Percentiles rank a stretch among this genome's conserved stretches.
phyloP scores from a whole-genome alignment of 1,140 invertebrate genomes.

The Zaprionus camerounensis region DNA sequence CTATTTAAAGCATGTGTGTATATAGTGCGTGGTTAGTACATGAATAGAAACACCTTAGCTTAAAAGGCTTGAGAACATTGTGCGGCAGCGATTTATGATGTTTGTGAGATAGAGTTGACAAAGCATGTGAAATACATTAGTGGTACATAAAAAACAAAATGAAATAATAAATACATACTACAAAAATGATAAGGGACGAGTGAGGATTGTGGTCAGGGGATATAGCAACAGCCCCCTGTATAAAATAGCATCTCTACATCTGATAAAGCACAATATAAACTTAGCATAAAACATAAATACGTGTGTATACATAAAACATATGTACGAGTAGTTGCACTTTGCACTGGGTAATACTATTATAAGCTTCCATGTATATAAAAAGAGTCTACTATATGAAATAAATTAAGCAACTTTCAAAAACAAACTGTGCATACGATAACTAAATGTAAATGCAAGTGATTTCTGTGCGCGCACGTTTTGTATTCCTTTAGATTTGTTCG shows the following conservation, averaged over 20 bases:
- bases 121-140: slow-evolving; percentile 9
- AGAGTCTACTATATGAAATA: slow-evolving; percentile 32
- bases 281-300: slow-evolving; percentile 51
- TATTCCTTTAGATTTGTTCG: slow-evolving; percentile 24
- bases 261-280: slow-evolving; percentile 52
- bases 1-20: slow-evolving; percentile 33
- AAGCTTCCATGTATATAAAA: slow-evolving; percentile 46
- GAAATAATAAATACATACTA: slow-evolving; percentile 55
- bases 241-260: slow-evolving; percentile 43
- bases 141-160: slow-evolving; percentile 21
- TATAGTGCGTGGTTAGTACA: slow-evolving; percentile 35
- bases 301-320: slow-evolving; percentile 12
- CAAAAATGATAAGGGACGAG: slow-evolving; percentile 35
- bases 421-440: slow-evolving; percentile 37
- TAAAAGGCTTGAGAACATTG: slow-evolving; percentile 62
- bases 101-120: slow-evolving; percentile 7
- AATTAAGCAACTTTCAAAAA: slow-evolving; percentile 22
- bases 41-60: slow-evolving; percentile 49
- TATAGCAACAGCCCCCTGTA: slow-evolving; percentile 6
- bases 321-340: slow-evolving; percentile 49
- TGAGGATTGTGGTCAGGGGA: background rate
- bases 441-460: slow-evolving; percentile 67
- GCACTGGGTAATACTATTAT: slow-evolving; percentile 71
- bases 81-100: slow-evolving; percentile 26
- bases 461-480: slow-evolving; percentile 36